Base-by-base conservation (phyloP, 2,113 vertebrate genomes). In the Entelurus aequoreus region DNA sequence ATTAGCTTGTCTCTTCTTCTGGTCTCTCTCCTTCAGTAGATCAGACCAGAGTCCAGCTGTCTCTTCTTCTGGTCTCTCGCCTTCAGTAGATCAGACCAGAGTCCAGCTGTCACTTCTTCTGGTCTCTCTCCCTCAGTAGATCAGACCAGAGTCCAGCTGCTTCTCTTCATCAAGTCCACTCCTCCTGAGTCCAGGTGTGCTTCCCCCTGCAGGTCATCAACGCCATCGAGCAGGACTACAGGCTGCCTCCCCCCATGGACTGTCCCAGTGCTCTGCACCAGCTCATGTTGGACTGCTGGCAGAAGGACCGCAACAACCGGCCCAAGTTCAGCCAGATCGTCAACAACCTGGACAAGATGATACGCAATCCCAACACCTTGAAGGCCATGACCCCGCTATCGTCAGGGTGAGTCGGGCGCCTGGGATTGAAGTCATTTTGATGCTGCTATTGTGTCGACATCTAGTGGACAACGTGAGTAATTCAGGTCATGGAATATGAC, bases 241-340 rank as follows among this genome's bases (percentile, higher is more conserved):
- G 96, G 67, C 90, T 99, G 66, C 96, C 96, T 0, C 95, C 96
- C 0, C 95, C 96, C 48, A 99, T 99, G 96, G 96, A 99, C 86
- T 99, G 96, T 61, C 96, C 96, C 0, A 96, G 92, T 0, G 95
- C 95, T 5, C 90, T 99, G 13, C 96, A 98, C 85, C 97, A 98
- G 88, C 93, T 99, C 65, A 99, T 99, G 97, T 74, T 99, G 78
- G 97, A 98, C 88, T 98, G 96, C 86, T 99, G 97, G 97, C 97
- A 99, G 83, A 99, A 99, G 86, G 97, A 98, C 80, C 95, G 97
- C 53, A 98, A 98, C 87, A 97, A 97, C 82, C 84, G 95, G 78
- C 96, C 96, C 72, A 98, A 98, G 74, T 98, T 94, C 63, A 94
- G 94, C 57, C 96, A 98, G 82, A 99, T 97, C 50, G 95, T 99